These are phyloP conservation scores for Phyllotis vaccarum DNA, from an alignment of 2,797 vertebrate genomes.

Conservation along the genomic window DNA sequence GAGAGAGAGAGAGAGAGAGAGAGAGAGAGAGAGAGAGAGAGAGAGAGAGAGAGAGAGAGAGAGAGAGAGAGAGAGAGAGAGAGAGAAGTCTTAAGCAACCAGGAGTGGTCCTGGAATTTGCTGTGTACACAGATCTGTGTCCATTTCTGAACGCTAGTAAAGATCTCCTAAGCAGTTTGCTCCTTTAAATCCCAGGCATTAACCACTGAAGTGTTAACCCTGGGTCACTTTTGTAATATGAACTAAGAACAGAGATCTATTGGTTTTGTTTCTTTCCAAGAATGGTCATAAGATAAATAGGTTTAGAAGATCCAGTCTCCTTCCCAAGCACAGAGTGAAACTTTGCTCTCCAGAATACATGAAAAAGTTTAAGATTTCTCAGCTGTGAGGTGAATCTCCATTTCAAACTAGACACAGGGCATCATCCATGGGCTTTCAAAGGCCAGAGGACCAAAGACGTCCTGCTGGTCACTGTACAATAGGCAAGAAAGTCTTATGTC, in stretches of 20 bases:
- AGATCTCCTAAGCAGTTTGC: neutral
- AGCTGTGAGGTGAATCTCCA: neutral
- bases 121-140: neutral
- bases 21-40: too few relatives aligned
- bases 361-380: neutral
- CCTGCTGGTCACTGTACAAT: neutral
- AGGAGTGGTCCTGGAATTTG: neutral
- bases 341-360: neutral
- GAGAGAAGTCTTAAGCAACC: constrained; percentile 1
- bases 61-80: too few relatives aligned
- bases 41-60: too few relatives aligned
- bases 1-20: too few relatives aligned
- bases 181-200: neutral
- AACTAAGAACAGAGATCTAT: neutral
- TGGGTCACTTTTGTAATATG: neutral
- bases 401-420: neutral
- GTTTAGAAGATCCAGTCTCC: neutral
- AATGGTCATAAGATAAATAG: neutral
- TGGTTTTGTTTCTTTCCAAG: neutral
- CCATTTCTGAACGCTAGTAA: neutral
- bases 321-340: neutral
- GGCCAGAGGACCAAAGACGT: neutral
- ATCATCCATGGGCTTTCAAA: neutral
- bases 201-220: neutral
- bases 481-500: neutral